phyloP scores from a whole-genome alignment of 2,888 invertebrate genomes.

The Campoplex capitator region DNA sequence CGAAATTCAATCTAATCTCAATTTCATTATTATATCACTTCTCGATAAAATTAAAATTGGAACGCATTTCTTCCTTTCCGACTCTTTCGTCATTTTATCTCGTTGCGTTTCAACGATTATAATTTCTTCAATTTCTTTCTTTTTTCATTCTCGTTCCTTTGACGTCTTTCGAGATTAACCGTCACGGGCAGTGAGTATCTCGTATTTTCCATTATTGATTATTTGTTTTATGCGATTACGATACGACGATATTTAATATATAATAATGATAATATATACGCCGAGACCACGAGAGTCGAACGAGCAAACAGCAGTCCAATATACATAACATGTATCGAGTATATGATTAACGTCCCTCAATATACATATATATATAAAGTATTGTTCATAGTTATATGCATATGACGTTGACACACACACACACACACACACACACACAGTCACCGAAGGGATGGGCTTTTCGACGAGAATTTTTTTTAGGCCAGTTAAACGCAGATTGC shows the following conservation, averaged over 20 bases:
- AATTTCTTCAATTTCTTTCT: neutral
- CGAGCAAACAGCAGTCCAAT: conserved; percentile 77
- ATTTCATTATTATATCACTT: too few relatives aligned
- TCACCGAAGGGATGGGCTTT: neutral
- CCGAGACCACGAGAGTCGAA: conserved; percentile 70
- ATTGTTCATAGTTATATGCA: neutral
- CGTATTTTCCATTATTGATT: conserved; percentile 40
- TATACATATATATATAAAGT: neutral
- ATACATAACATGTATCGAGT: conserved; percentile 50
- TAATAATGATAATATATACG: conserved; percentile 37
- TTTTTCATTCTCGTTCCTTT: conserved; percentile 10
- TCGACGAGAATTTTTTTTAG: neutral
- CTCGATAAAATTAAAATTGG: too few relatives aligned
- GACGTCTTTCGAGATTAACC: conserved; percentile 24
- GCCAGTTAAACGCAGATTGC: neutral
- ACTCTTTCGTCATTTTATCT: too few relatives aligned
- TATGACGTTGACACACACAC: neutral
- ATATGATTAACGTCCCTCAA: neutral
- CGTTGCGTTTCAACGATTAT: too few relatives aligned
- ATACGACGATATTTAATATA: conserved; percentile 51
- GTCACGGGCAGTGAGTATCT: conserved; percentile 63
- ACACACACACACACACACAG: too few relatives aligned
- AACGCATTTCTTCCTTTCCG: too few relatives aligned
- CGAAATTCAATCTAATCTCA: neutral
- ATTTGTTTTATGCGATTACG: conserved; percentile 66